Evolutionary conservation across 2,888 invertebrate species (phyloP).

Genomic region (Argyresthia goedartella): DNA sequence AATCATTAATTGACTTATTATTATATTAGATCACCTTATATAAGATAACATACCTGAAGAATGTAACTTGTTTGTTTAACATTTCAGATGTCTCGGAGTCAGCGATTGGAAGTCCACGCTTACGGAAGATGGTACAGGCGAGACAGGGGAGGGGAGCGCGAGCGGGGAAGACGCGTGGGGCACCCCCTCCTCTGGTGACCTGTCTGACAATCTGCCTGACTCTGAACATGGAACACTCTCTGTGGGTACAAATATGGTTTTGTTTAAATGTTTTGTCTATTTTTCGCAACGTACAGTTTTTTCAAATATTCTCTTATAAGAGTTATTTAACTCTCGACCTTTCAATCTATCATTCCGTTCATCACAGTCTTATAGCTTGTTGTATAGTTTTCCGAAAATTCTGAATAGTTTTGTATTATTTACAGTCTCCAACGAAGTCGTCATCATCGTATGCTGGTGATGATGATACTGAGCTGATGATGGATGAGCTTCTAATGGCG

Average conservation of each 20-base stretch:
- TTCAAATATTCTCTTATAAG: too few species aligned
- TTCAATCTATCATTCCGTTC: too few species aligned
- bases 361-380: too few species aligned
- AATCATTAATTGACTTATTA: too few species aligned
- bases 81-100: slow-evolving; percentile 54
- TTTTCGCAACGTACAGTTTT: too few species aligned
- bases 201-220: slow-evolving; percentile 80
- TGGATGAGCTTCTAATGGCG: slow-evolving; percentile 84
- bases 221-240: slow-evolving; percentile 77
- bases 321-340: too few species aligned
- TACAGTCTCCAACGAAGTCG: slow-evolving; percentile 75
- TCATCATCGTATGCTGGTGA: slow-evolving; percentile 77
- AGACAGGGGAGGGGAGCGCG: slow-evolving; percentile 82
- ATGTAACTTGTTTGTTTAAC: too few species aligned
- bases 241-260: slow-evolving; percentile 32
- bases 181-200: slow-evolving; percentile 88
- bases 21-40: too few species aligned
- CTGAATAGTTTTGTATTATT: background rate
- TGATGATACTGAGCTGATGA: slow-evolving; percentile 85
- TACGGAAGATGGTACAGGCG: slow-evolving; percentile 74
- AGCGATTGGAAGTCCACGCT: slow-evolving; percentile 70
- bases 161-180: slow-evolving; percentile 93
- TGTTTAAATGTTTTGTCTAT: background rate
- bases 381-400: too few species aligned
- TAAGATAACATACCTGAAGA: too few species aligned